Evolutionary conservation across 37 sponge, comb jelly and placozoan species (phyloP).

Genomic region (Ephydatia muelleri): DNA sequence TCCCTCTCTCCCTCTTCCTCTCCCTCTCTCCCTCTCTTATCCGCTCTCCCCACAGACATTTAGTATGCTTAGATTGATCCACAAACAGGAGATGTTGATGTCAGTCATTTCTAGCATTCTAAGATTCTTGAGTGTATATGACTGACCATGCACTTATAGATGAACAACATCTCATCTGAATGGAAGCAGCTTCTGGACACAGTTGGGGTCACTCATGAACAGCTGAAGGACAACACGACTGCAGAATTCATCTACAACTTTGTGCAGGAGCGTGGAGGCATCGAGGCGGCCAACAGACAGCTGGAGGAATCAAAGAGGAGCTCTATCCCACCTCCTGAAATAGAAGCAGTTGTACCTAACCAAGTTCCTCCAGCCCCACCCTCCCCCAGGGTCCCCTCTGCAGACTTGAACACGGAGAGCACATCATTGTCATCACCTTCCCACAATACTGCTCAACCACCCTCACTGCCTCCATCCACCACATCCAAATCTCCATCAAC

Average conservation of each 20-base stretch:
- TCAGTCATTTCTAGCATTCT: too few relatives aligned
- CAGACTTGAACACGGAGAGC: slow-evolving; percentile 25
- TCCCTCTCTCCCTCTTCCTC: background rate
- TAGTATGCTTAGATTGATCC: background rate
- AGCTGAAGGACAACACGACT: slow-evolving; percentile 90
- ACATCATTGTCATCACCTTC: background rate
- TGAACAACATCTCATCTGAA: slow-evolving; percentile 72
- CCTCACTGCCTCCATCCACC: slow-evolving; percentile 14
- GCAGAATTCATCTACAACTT: slow-evolving; percentile 95
- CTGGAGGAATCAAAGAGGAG: slow-evolving; percentile 21
- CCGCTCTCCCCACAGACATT: background rate
- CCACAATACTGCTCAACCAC: too few relatives aligned
- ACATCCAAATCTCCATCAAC: background rate
- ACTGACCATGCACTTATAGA: slow-evolving; percentile 38
- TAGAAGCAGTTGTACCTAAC: background rate
- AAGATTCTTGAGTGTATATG: too few relatives aligned
- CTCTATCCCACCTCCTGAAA: slow-evolving; percentile 65
- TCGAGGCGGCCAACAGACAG: slow-evolving; percentile 82
- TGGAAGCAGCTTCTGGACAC: slow-evolving; percentile 86
- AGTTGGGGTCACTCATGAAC: slow-evolving; percentile 85
- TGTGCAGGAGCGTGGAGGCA: slow-evolving; percentile 95
- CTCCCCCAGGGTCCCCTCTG: slow-evolving; percentile 7
- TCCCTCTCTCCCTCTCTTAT: background rate
- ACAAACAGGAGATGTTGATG: background rate
- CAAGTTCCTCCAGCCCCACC: slow-evolving; percentile 53